Percentiles rank a stretch among this genome's conserved stretches.
Conservation (phyloP, 2,888 invertebrate genomes). For the Creontiades dilutus region DNA sequence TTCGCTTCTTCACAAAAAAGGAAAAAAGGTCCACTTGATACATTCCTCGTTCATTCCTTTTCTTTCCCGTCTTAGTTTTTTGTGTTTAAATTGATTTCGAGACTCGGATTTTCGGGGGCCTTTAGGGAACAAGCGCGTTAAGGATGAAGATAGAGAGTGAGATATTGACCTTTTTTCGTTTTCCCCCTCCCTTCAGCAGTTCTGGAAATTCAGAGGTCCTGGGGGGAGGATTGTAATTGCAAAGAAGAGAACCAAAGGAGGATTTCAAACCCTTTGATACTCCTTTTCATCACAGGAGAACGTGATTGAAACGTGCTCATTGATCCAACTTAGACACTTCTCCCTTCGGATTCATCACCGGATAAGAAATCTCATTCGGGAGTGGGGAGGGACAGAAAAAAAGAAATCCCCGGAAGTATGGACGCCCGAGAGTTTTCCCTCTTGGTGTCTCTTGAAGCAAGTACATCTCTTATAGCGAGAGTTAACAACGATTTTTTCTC, state of each 20-base stretch:
- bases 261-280: slow-evolving; percentile 40
- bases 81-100: background rate
- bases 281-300: background rate
- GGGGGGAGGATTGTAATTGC: slow-evolving; percentile 31
- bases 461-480: background rate
- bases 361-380: slow-evolving; percentile 17
- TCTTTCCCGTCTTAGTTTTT: background rate
- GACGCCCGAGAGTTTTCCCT: background rate
- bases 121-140: background rate
- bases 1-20: too few relatives aligned
- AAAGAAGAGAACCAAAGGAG: slow-evolving; percentile 5
- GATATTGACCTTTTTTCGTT: slow-evolving; percentile 14
- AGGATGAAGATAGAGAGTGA: slow-evolving; percentile 2
- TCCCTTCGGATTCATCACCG: slow-evolving; percentile 22
- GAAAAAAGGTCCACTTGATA: background rate
- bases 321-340: background rate
- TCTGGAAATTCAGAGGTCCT: too few relatives aligned
- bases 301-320: slow-evolving; percentile 41
- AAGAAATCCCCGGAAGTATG: background rate
- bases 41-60: background rate
- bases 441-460: background rate
- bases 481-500: background rate
- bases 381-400: background rate
- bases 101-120: background rate
- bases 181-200: background rate